Evolutionary conservation across 2,113 vertebrate genomes (phyloP).

Genomic region (Bujurquina vittata): DNA sequence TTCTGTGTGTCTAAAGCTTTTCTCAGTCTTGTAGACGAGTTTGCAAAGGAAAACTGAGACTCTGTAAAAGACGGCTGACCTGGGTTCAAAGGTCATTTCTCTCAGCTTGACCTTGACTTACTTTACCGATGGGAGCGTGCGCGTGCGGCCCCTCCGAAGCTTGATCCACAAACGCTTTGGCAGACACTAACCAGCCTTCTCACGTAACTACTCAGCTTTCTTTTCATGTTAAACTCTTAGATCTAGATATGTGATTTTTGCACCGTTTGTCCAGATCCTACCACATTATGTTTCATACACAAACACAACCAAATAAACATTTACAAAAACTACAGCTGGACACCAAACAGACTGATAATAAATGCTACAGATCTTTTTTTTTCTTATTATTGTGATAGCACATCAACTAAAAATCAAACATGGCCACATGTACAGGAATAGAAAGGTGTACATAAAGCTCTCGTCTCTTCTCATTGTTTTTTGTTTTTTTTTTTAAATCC

Average conservation of each 20-base stretch:
- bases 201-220: neutral
- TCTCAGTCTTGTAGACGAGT: neutral
- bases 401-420: constrained; percentile 65
- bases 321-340: constrained; percentile 75
- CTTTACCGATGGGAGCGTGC: neutral
- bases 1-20: neutral
- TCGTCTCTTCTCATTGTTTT: constrained; percentile 22
- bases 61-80: neutral
- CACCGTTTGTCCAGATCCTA: constrained; percentile 57
- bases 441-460: constrained; percentile 59
- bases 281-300: constrained; percentile 61
- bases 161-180: constrained; percentile 45
- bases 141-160: constrained; percentile 1
- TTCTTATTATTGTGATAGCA: constrained; percentile 58
- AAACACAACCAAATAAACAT: constrained; percentile 74
- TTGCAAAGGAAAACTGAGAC: constrained; percentile 3
- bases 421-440: constrained; percentile 54
- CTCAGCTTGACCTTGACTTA: constrained; percentile 11
- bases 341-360: constrained; percentile 72
- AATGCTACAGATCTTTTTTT: constrained; percentile 68
- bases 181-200: constrained; percentile 34
- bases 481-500: constrained; percentile 48
- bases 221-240: constrained; percentile 30
- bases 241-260: constrained; percentile 58
- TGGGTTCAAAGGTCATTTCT: constrained; percentile 12